Evolutionary conservation across 2,113 vertebrate genomes (phyloP).

Genomic region (Plectropomus leopardus): DNA sequence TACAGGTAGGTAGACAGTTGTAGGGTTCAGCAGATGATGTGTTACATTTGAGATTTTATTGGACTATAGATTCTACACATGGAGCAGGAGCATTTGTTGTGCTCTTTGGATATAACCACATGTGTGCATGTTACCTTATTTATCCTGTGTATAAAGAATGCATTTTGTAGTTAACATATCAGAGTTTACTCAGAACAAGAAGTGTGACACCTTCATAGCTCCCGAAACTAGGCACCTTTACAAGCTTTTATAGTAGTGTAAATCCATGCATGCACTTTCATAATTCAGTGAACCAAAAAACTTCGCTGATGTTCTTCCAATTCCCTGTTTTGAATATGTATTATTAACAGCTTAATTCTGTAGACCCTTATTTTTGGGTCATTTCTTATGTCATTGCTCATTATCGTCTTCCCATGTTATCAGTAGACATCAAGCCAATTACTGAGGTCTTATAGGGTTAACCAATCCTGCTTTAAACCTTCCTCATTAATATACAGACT

Average conservation of each 20-base stretch:
- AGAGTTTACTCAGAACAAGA: too few species aligned
- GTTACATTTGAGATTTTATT: conserved; percentile 36
- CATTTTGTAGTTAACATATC: too few species aligned
- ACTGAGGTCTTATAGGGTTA: too few species aligned
- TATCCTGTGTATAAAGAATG: conserved; percentile 12
- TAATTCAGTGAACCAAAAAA: background rate
- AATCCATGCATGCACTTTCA: background rate
- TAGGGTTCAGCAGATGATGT: conserved; percentile 31
- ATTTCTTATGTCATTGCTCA: too few species aligned
- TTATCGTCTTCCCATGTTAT: too few species aligned
- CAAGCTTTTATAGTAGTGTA: background rate
- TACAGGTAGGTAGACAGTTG: conserved; percentile 47
- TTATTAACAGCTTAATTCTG: background rate
- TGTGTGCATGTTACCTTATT: conserved; percentile 9
- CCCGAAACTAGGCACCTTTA: background rate
- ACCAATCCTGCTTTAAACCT: too few species aligned
- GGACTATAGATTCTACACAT: conserved; percentile 2
- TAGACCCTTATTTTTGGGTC: too few species aligned
- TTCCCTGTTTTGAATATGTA: background rate
- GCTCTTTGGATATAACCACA: conserved; percentile 9
- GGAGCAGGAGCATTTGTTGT: conserved; percentile 17
- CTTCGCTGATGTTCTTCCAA: background rate
- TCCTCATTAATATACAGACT: too few species aligned
- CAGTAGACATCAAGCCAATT: too few species aligned
- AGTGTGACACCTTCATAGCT: background rate